Evolutionary conservation across 1,140 invertebrate genomes (phyloP), one percentile per base, ranked within the genome.

Genomic region (Frieseomelitta varia): DNA sequence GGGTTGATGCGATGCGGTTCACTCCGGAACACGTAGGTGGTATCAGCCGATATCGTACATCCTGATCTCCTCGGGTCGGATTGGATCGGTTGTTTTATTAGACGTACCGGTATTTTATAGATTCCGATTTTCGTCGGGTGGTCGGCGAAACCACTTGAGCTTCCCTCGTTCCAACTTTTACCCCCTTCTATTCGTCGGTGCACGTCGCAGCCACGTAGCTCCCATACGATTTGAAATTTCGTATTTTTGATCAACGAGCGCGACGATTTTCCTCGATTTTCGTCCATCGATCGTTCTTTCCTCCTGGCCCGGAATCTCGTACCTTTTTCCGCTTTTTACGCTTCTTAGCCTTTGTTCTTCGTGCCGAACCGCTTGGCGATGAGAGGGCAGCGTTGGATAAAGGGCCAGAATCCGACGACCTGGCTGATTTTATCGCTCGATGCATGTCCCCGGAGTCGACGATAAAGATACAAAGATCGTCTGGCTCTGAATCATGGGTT

Each of bases 11-110:
- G 81, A 79, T 84, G 76, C 75, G 81, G 81, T 84, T 84, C n/a
- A 34, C 74, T 74, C 39, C 74, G 76, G 55, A 39, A 71, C 67
- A 55, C 67, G 39, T 61, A 56, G 74, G 47, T 77, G n/a, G n/a
- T 76, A 85, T 81, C 67, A 61, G 12, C 47, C 19, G 39, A 68
- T 77, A 85, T 85, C 86, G 82, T 53, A 76, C 34, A 88, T 88
- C 71, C 77, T 68, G 63, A 81, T 34, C 75, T 81, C 85, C 85
- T 63, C 63, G 76, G 76, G 47, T 47, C 39, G 58, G 80, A 89
- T 89, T 85, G 87, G 85, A 90, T 85, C 6, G 39, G 81, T 84
- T 90, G 90, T 85, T 92, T 92, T 91, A 92, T 91, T 88, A 90
- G 82, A 73, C 85, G 78, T 76, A 69, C 73, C 69, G 84, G 72